phyloP scores from a whole-genome alignment of 2,797 vertebrate species.

The Danio choprae region DNA sequence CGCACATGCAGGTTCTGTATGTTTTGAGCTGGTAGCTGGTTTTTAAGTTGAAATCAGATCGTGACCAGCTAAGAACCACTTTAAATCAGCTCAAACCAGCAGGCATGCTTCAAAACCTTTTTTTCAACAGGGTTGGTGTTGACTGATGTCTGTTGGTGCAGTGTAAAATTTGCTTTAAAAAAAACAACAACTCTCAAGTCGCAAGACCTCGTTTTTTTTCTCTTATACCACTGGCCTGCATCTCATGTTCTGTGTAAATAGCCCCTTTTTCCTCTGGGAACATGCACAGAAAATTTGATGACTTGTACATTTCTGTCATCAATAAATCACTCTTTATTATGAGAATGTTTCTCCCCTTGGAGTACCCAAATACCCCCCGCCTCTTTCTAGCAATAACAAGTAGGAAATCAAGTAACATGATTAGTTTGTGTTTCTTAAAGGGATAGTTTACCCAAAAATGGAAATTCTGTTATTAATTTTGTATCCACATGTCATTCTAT shows the following conservation, averaged over 20 bases:
- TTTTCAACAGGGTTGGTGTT: too few species aligned
- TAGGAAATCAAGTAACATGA: background rate
- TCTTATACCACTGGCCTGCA: background rate
- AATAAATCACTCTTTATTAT: constrained; percentile 3
- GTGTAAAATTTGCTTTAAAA: background rate
- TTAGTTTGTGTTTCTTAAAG: background rate
- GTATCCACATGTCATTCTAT: too few species aligned
- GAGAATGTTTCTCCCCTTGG: background rate
- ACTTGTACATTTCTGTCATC: background rate
- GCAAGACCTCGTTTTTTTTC: background rate
- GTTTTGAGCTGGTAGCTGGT: too few species aligned
- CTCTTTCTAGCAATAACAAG: background rate
- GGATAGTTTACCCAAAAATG: too few species aligned
- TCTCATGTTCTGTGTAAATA: background rate
- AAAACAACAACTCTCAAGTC: background rate
- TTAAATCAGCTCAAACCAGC: too few species aligned
- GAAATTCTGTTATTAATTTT: too few species aligned
- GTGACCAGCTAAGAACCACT: too few species aligned
- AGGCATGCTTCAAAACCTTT: too few species aligned
- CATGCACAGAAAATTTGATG: background rate
- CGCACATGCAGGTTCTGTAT: too few species aligned
- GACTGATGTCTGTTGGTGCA: too few species aligned
- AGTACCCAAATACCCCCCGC: background rate
- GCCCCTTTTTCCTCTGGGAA: background rate
- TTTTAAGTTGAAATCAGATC: too few species aligned